Evolutionary conservation across 2,888 invertebrate genomes (phyloP).

Genomic region (Sialis fuliginosa): DNA sequence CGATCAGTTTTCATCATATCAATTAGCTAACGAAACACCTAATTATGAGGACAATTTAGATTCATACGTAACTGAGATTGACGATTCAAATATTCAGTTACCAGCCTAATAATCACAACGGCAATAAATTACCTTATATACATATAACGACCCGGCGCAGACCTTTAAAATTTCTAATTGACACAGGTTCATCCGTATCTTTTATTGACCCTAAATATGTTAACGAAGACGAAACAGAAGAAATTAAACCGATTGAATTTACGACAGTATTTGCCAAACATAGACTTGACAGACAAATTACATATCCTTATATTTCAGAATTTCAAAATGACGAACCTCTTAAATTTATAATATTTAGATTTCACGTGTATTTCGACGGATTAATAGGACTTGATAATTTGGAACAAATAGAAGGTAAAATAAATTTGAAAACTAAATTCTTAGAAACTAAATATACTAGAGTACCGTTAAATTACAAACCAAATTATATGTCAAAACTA

Average conservation of each 20-base stretch:
- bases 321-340: neutral
- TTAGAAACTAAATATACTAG: too few species aligned
- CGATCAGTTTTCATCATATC: too few species aligned
- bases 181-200: neutral
- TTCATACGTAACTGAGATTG: neutral
- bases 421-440: too few species aligned
- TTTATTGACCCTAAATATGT: neutral
- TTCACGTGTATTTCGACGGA: neutral
- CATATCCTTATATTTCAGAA: neutral
- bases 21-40: neutral
- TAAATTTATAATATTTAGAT: neutral
- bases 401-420: too few species aligned
- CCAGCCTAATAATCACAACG: neutral
- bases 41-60: neutral
- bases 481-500: too few species aligned
- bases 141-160: neutral
- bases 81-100: neutral
- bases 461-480: too few species aligned
- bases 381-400: too few species aligned
- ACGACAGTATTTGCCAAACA: neutral
- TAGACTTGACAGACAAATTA: neutral
- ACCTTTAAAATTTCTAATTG: neutral
- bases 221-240: neutral
- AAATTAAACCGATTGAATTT: neutral
- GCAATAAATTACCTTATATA: neutral